Evolutionary conservation across 2,113 vertebrate genomes (phyloP).

Genomic region (Burhinus bistriatus): DNA sequence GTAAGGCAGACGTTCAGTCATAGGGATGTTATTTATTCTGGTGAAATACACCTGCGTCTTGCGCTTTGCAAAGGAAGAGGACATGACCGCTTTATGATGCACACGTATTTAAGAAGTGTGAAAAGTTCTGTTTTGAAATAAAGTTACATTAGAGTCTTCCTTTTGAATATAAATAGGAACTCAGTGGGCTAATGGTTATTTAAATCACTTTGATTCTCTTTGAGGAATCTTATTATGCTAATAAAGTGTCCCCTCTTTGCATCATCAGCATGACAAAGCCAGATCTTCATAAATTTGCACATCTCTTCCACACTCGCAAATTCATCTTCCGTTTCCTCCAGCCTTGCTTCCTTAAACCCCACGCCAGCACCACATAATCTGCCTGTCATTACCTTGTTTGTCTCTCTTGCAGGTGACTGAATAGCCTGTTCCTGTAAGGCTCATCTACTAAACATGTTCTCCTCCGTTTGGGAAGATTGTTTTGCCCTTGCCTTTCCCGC

Average conservation of each 20-base stretch:
- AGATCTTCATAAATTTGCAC: not conserved
- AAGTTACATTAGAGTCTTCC: not conserved
- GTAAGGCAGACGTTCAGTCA: not conserved
- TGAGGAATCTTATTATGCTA: not conserved
- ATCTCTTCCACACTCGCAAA: not conserved
- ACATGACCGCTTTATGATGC: not conserved
- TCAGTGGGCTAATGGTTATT: not conserved
- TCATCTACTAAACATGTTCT: not conserved
- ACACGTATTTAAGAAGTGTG: not conserved
- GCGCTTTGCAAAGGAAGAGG: not conserved
- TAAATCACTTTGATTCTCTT: not conserved
- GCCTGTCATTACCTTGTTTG: not conserved
- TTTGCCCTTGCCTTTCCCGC: not conserved
- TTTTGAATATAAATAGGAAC: not conserved
- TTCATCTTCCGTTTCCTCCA: not conserved
- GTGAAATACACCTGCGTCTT: not conserved
- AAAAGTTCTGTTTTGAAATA: not conserved
- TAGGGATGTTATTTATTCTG: not conserved
- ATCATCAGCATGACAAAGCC: not conserved
- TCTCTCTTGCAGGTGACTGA: not conserved
- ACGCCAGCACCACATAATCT: not conserved
- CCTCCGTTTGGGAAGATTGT: not conserved
- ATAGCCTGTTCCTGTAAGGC: not conserved
- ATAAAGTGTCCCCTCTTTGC: not conserved
- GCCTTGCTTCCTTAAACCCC: not conserved